A percentile compares a stretch with the other conserved stretches of the same genome.
Evolutionary conservation across 2,113 vertebrate genomes (phyloP).

Genomic region (Clupea harengus): DNA sequence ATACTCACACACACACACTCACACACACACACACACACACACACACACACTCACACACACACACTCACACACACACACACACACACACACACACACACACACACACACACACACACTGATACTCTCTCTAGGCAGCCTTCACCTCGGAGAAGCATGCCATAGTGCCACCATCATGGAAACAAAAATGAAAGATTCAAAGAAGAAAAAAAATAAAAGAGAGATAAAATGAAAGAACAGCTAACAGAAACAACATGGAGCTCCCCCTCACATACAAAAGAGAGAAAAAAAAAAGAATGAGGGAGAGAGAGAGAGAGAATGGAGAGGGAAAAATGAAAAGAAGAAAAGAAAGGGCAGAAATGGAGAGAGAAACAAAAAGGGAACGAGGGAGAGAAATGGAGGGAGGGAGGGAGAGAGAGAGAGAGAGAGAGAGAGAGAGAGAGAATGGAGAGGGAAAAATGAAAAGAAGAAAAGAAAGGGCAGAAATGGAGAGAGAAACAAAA

Average conservation of each 20-base stretch:
- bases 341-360: slow-evolving; percentile 45
- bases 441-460: not conserved
- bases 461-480: slow-evolving; percentile 39
- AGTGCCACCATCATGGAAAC: slow-evolving; percentile 69
- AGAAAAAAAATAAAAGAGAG: slow-evolving; percentile 22
- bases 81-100: not conserved
- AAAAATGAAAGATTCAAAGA: slow-evolving; percentile 50
- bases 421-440: not conserved
- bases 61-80: not conserved
- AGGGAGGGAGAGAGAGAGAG: slow-evolving; percentile 50
- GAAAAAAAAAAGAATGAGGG: slow-evolving; percentile 37
- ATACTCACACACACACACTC: not conserved
- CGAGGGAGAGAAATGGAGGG: slow-evolving; percentile 38
- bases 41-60: not conserved
- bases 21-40: not conserved
- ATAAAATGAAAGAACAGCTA: slow-evolving; percentile 44
- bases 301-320: not conserved
- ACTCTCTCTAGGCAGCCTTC: slow-evolving; percentile 41
- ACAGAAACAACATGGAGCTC: slow-evolving; percentile 49
- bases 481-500: slow-evolving; percentile 34
- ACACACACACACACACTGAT: not conserved
- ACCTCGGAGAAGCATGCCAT: slow-evolving; percentile 63
- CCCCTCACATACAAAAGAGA: slow-evolving; percentile 44
- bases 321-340: not conserved
- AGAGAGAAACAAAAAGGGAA: slow-evolving; percentile 42